These are phyloP conservation scores for Sphaeridia pumilis DNA, from an alignment of 2,888 invertebrate species.

Conservation along the genomic window DNA sequence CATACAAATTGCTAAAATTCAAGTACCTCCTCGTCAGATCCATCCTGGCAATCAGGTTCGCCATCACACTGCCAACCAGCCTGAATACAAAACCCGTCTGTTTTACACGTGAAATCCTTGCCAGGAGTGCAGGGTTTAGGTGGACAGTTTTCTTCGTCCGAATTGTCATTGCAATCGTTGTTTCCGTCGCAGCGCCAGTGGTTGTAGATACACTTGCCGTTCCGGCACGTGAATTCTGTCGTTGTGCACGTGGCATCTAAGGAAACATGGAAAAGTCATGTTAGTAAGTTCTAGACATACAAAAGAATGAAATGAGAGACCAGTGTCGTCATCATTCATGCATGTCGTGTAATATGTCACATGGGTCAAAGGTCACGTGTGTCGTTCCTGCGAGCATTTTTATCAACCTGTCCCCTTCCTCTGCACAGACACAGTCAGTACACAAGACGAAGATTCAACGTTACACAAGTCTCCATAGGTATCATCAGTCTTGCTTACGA, in stretches of 20 bases:
- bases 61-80: slow-evolving; percentile 77
- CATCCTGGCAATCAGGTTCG: slow-evolving; percentile 71
- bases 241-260: slow-evolving; percentile 79
- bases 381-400: not conserved
- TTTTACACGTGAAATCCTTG: slow-evolving; percentile 61
- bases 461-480: too few relatives aligned
- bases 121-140: slow-evolving; percentile 55
- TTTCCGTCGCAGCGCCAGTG: slow-evolving; percentile 74
- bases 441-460: too few relatives aligned
- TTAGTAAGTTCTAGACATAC: not conserved
- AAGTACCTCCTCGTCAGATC: slow-evolving; percentile 68
- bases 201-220: slow-evolving; percentile 75
- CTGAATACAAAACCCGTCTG: slow-evolving; percentile 58
- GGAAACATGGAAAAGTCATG: not conserved
- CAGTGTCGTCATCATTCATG: too few relatives aligned
- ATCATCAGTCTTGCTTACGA: too few relatives aligned
- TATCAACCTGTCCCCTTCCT: not conserved
- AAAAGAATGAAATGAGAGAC: too few relatives aligned
- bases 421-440: not conserved
- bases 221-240: slow-evolving; percentile 84
- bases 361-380: not conserved
- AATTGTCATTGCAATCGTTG: slow-evolving; percentile 73
- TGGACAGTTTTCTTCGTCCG: slow-evolving; percentile 67
- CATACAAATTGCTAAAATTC: too few relatives aligned
- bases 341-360: too few relatives aligned